phyloP scores from a whole-genome alignment of 2,888 invertebrate species.

The Dolichopus griseipennis region DNA sequence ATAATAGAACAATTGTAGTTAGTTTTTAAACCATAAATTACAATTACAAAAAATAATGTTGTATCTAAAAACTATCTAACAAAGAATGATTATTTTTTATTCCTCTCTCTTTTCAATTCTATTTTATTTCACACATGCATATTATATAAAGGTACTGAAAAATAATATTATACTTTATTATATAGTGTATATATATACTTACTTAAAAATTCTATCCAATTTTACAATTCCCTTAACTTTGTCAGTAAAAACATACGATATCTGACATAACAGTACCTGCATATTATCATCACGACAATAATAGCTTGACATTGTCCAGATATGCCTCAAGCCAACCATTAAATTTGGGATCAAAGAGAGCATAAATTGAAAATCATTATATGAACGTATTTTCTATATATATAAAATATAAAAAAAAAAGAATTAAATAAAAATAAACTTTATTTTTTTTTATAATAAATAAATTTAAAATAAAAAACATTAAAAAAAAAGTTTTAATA shows the following conservation, averaged over 20 bases:
- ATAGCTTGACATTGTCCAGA: constrained; percentile 84
- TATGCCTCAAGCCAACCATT: constrained; percentile 76
- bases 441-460: neutral
- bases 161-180: too few relatives aligned
- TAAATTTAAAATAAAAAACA: neutral
- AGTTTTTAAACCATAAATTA: too few relatives aligned
- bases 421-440: neutral
- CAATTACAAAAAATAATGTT: too few relatives aligned
- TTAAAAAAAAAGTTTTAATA: neutral
- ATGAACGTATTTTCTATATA: constrained; percentile 61
- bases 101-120: too few relatives aligned
- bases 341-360: constrained; percentile 65
- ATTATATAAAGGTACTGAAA: too few relatives aligned
- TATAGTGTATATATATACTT: constrained; percentile 32
- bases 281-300: constrained; percentile 79
- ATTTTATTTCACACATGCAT: too few relatives aligned
- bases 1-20: too few relatives aligned
- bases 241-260: constrained; percentile 72
- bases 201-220: constrained; percentile 69
- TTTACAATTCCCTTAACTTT: constrained; percentile 64
- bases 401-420: constrained; percentile 13
- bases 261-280: constrained; percentile 71
- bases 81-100: too few relatives aligned
- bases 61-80: too few relatives aligned
- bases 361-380: constrained; percentile 61